Percentiles rank a stretch among this genome's conserved stretches.
phyloP scores from a whole-genome alignment of 2,797 vertebrate genomes.

The Mastacembelus armatus region DNA sequence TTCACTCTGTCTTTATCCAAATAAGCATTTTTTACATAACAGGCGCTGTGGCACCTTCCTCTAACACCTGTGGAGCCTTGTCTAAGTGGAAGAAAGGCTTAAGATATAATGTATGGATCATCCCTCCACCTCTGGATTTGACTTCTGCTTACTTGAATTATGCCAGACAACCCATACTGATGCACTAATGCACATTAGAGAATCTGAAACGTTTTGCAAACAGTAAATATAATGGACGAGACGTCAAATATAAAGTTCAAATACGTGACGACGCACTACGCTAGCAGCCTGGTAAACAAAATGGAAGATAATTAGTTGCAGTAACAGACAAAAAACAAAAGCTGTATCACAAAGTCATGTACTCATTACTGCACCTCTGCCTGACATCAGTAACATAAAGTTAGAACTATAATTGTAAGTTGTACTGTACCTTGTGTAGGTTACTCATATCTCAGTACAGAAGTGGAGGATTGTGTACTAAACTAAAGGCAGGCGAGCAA shows the following conservation, averaged over 20 bases:
- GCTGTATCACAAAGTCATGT: rapidly evolving
- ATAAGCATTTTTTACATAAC: background rate
- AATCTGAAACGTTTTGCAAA: background rate
- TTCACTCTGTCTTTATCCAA: too few relatives aligned
- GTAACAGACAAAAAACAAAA: background rate
- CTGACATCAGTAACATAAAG: background rate
- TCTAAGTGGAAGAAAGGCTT: background rate
- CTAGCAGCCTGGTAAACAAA: background rate
- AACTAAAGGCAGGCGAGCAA: background rate
- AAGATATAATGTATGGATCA: background rate
- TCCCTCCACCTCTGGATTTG: background rate
- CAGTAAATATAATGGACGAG: too few relatives aligned
- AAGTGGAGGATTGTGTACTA: rapidly evolving
- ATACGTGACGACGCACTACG: too few relatives aligned
- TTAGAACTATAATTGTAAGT: too few relatives aligned
- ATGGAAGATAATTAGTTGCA: rapidly evolving
- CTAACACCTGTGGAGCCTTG: background rate
- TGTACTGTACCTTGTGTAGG: constrained; percentile 38
- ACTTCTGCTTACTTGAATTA: too few relatives aligned
- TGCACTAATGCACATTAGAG: too few relatives aligned
- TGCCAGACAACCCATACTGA: too few relatives aligned
- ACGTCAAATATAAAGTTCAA: too few relatives aligned
- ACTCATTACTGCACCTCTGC: rapidly evolving
- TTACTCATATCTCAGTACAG: constrained; percentile 10
- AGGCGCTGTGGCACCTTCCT: background rate